Percentiles rank a stretch among this genome's conserved stretches.
Conservation (phyloP, 2,113 vertebrate species). For the Chaetodon auriga region DNA sequence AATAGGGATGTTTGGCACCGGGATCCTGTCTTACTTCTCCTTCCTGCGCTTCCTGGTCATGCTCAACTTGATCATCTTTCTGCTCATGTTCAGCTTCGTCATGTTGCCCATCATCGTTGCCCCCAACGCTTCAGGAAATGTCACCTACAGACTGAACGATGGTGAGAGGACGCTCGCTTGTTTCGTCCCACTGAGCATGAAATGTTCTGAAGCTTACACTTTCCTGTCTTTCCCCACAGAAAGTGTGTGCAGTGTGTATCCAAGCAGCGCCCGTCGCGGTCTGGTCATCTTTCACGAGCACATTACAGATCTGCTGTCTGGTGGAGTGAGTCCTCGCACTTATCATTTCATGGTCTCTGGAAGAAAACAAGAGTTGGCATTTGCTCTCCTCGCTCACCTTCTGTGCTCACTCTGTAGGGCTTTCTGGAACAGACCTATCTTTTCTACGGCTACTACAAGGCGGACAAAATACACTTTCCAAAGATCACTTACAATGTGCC, state of each 20-base stretch:
- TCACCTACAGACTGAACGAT: conserved; percentile 70
- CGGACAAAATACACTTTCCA: conserved; percentile 81
- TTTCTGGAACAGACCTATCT: conserved; percentile 93
- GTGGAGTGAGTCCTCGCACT: conserved; percentile 85
- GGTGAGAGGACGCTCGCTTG: conserved; percentile 46
- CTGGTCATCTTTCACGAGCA: conserved; percentile 91
- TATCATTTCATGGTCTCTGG: background rate
- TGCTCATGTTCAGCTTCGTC: conserved; percentile 92
- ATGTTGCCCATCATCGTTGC: conserved; percentile 88
- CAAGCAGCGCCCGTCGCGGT: conserved; percentile 77
- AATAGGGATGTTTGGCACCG: conserved; percentile 94
- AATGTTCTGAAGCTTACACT: background rate
- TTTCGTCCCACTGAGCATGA: background rate
- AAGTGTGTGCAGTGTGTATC: conserved; percentile 84
- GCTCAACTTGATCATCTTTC: conserved; percentile 92
- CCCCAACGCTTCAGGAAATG: conserved; percentile 81
- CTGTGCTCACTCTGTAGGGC: conserved; percentile 84
- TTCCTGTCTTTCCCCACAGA: conserved; percentile 78
- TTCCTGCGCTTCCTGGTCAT: conserved; percentile 95
- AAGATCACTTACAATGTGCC: conserved; percentile 88
- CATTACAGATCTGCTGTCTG: conserved; percentile 91
- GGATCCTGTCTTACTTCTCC: conserved; percentile 95
- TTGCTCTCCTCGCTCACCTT: background rate
- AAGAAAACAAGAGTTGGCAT: background rate
- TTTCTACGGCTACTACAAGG: conserved; percentile 95